Base-by-base conservation (phyloP, 2,797 vertebrate genomes). In the Cuniculus paca region DNA sequence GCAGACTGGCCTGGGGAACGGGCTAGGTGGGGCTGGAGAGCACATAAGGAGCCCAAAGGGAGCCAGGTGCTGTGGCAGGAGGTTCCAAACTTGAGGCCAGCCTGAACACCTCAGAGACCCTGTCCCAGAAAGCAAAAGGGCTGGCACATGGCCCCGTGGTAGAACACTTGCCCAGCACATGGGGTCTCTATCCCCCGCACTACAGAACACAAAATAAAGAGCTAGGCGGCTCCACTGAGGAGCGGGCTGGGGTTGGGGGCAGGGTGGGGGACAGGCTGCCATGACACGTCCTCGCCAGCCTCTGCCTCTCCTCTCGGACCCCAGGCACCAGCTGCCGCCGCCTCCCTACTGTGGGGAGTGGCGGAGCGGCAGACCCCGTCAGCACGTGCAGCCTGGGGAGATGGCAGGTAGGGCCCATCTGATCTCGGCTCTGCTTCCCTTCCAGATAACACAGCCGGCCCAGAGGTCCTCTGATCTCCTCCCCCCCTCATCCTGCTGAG, bases 251-350 rank as follows among this genome's bases (percentile, higher is more conserved):
- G n/a, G n/a, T n/a, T n/a, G n/a, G 34, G 14, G 13, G 20, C 4
- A 22, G 88, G 63, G 34, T 13, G 20, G 13, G 31, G 17, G 28
- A 72, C 0, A 31, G 22, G 20, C 9, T 20, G 9, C 42, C 2
- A 0, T 0, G 14, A 34, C 42, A 16, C 19, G 28, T 34, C 24
- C 34, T 2, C 4, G 58, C 16, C 22, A 5, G 17, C 31, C 12
- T 16, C 39, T n/a, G n/a, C 24, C 16, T 2, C 48, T 31, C 31
- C 4, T 22, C 80, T 28, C 0, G 13, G 74, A 4, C 28, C 42
- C 6, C 4, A 5, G 1, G 17, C 39, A 12, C 2, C 52, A 17
- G 65, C 42, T 16, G 26, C 31, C 5, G 0, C 16, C 7, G 17
- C 50, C 63, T 9, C 3, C 74, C 31, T 24, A 28, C 52, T 52